Percentiles rank a stretch among this genome's conserved stretches.
Conservation (phyloP, 2,797 vertebrate genomes). For the Sebastes glaucus region DNA sequence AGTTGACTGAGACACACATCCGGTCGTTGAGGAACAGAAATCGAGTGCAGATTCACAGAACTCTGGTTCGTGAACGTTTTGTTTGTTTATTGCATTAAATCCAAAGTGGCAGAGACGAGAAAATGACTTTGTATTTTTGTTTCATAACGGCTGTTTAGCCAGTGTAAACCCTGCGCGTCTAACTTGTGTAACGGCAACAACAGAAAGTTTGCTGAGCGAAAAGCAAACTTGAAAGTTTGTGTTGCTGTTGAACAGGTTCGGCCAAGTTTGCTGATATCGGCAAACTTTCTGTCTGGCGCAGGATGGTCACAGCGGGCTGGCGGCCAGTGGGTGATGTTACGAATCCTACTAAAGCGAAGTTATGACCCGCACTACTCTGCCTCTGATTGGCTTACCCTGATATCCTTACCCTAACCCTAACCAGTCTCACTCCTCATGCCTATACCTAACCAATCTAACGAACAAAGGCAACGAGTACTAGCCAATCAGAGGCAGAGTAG, state of each 20-base stretch:
- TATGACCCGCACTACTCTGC: too few relatives aligned
- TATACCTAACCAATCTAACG: too few relatives aligned
- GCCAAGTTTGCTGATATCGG: background rate
- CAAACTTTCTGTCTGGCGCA: background rate
- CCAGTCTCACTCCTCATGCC: too few relatives aligned
- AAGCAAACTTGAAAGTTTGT: background rate
- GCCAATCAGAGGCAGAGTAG: too few relatives aligned
- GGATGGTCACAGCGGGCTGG: too few relatives aligned
- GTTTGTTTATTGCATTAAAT: background rate
- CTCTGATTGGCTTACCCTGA: too few relatives aligned
- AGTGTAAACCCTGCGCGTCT: background rate
- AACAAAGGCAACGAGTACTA: too few relatives aligned
- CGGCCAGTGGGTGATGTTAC: too few relatives aligned
- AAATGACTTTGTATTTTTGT: background rate
- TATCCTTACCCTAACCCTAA: too few relatives aligned
- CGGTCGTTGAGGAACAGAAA: background rate
- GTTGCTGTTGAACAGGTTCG: background rate
- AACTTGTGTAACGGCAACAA: background rate
- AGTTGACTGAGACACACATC: background rate
- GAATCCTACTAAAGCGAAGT: too few relatives aligned
- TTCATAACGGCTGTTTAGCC: background rate
- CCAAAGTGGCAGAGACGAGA: background rate
- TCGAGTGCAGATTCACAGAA: background rate
- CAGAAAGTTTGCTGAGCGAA: background rate
- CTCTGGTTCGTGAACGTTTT: background rate